phyloP scores from a whole-genome alignment of 2,113 vertebrate species.

The Fulmarus glacialis region DNA sequence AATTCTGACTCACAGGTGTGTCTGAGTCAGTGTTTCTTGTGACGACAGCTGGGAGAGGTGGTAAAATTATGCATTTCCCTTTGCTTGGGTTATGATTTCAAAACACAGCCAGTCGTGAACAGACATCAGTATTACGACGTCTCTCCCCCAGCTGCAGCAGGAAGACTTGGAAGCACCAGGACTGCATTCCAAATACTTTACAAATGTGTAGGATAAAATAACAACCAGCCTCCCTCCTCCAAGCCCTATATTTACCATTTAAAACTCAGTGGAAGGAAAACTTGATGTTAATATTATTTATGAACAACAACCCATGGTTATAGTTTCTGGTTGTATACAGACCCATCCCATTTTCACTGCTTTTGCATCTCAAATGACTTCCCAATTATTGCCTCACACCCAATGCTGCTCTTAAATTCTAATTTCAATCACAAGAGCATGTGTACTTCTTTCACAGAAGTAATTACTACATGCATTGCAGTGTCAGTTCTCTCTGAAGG shows the following conservation, averaged over 20 bases:
- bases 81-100: not conserved
- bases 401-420: not conserved
- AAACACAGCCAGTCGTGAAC: not conserved
- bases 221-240: not conserved
- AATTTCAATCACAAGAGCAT: not conserved
- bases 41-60: not conserved
- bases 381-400: not conserved
- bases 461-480: not conserved
- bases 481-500: not conserved
- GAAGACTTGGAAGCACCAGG: not conserved
- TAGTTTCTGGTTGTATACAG: not conserved
- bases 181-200: not conserved
- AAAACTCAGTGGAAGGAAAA: not conserved
- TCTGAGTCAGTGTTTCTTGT: constrained; percentile 18
- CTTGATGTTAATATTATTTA: not conserved
- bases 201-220: not conserved
- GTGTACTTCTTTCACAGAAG: not conserved
- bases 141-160: not conserved
- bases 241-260: not conserved
- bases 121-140: accelerated
- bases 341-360: not conserved
- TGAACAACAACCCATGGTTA: not conserved
- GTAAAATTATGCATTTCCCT: not conserved
- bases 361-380: constrained; percentile 1
- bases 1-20: constrained; percentile 48